Evolutionary conservation across 2,797 vertebrate species (phyloP).

Genomic region (Hemitrygon akajei): DNA sequence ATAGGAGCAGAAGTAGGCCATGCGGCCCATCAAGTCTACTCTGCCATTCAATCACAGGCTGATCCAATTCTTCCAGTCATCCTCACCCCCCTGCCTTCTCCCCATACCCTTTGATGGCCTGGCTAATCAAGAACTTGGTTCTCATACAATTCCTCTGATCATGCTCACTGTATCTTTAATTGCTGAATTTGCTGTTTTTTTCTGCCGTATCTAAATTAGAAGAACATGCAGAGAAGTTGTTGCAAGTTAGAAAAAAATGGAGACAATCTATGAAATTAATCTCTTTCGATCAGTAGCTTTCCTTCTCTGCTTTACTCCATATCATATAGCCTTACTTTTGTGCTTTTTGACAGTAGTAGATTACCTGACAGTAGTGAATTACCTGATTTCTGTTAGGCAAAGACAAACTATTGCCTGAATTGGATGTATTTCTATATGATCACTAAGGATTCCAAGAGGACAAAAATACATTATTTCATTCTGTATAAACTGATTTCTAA

Average conservation of each 20-base stretch:
- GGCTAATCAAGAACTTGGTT: fast-evolving
- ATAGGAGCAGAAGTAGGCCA: too few relatives aligned
- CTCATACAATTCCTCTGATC: fast-evolving
- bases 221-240: constrained; percentile 42
- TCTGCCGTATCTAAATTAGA: constrained; percentile 53
- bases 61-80: too few relatives aligned
- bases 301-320: constrained; percentile 16
- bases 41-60: too few relatives aligned
- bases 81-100: too few relatives aligned
- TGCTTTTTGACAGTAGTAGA: neutral
- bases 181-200: constrained; percentile 48
- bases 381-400: constrained; percentile 53
- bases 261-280: neutral
- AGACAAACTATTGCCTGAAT: constrained; percentile 71
- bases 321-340: constrained; percentile 1
- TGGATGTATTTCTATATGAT: constrained; percentile 70
- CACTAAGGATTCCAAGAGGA: constrained; percentile 40
- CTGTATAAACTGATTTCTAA: neutral
- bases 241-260: neutral
- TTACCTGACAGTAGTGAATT: too few relatives aligned
- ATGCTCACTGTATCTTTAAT: constrained; percentile 46
- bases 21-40: too few relatives aligned
- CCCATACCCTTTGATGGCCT: too few relatives aligned
- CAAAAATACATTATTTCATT: neutral
- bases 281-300: neutral